A percentile compares a stretch with the other conserved stretches of the same genome.
phyloP scores from a whole-genome alignment of 2,113 vertebrate species.

The Oreotrochilus melanogaster region DNA sequence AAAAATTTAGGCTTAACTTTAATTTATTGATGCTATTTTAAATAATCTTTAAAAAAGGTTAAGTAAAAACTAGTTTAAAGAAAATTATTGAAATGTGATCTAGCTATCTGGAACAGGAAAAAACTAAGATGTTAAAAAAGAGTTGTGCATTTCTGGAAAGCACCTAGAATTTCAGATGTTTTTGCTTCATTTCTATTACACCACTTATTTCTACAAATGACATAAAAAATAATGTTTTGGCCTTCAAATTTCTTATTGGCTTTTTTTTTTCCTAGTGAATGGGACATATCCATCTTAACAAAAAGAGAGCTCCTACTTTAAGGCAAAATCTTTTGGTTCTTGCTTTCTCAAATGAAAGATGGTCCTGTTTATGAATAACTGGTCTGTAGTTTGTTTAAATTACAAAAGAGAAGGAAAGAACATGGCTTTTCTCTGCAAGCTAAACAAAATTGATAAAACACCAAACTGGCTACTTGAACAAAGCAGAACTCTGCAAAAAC shows the following conservation, averaged over 20 bases:
- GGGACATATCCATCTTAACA: not conserved
- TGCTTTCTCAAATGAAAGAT: not conserved
- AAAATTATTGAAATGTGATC: conserved; percentile 47
- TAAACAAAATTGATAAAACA: not conserved
- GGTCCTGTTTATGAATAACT: not conserved
- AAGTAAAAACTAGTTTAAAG: conserved; percentile 65
- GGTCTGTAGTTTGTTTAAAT: conserved; percentile 2
- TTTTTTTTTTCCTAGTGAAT: not conserved
- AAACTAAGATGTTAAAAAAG: not conserved
- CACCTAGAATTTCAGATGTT: not conserved
- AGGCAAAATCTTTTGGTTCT: conserved; percentile 7
- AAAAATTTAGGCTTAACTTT: conserved; percentile 64
- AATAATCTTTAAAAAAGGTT: conserved; percentile 54
- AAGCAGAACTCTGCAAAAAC: not conserved
- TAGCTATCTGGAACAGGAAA: not conserved
- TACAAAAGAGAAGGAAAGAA: not conserved
- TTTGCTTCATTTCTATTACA: not conserved
- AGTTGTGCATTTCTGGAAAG: not conserved
- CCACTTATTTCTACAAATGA: not conserved
- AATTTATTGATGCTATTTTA: conserved; percentile 67
- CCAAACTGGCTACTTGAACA: not conserved
- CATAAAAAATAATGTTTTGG: not conserved
- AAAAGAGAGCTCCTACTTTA: not conserved
- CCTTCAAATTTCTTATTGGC: not conserved
- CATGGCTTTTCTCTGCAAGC: not conserved